Conservation (phyloP, 2,113 vertebrate genomes). For the Emydura subglobosa region DNA sequence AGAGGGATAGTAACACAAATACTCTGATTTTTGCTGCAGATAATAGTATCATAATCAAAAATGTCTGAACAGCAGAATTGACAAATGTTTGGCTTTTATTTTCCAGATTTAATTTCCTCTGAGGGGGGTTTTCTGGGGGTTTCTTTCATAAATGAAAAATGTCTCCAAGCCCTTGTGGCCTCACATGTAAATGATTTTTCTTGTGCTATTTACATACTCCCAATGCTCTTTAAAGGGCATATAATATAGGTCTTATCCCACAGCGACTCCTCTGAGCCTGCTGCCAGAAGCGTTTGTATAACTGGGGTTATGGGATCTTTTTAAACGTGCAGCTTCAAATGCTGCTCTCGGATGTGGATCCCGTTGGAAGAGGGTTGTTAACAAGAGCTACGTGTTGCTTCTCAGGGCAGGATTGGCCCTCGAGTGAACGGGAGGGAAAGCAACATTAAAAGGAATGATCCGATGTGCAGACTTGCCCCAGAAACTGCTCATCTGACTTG, state of each 20-base stretch:
- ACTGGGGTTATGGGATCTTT: neutral
- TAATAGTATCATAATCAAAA: neutral
- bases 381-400: neutral
- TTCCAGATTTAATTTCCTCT: neutral
- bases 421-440: neutral
- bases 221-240: neutral
- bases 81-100: neutral
- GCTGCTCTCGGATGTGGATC: neutral
- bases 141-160: conserved; percentile 5
- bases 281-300: accelerated
- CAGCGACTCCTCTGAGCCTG: neutral
- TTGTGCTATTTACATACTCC: conserved; percentile 10
- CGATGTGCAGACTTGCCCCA: neutral
- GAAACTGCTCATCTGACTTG: neutral
- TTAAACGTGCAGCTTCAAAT: neutral
- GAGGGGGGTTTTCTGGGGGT: neutral
- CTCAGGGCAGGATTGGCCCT: neutral
- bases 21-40: neutral
- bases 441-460: neutral
- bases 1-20: neutral
- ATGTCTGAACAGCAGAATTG: neutral
- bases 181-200: neutral
- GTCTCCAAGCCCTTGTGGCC: neutral
- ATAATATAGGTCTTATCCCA: neutral
- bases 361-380: neutral